Evolutionary conservation across 2,797 vertebrate genomes (phyloP), one percentile per base, ranked within the genome.

Genomic region (Typhlichthys eigenmanni): DNA sequence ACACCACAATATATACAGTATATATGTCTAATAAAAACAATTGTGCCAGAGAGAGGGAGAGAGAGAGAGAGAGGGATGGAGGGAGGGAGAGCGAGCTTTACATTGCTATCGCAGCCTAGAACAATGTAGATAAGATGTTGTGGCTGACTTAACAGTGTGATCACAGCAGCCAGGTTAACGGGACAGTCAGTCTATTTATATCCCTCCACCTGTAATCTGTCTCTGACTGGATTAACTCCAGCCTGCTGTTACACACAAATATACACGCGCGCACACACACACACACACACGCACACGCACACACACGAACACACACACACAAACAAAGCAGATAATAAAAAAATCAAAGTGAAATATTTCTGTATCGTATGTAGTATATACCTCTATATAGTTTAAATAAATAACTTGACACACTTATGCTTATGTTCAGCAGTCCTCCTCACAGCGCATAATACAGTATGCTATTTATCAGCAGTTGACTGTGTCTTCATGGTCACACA

Each of bases 151-250:
- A 70, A 77, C 69, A 62, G 75, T 74, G 80, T 77, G 74, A 78
- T 85, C 76, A 77, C 69, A 48, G 72, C 58, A 64, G 70, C 56
- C 80, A 84, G 80, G 83, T 87, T 87, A 89, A 88, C 88, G 82
- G 88, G 85, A 87, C 85, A 85, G 76, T 70, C 74, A 3, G 62
- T 85, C 79, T 90, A 90, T 91, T 88, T 86, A 81, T 87, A 87
- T 71, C 82, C 62, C 66, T 68, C 72, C 73, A 88, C 86, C 86
- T 90, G 86, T 91, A 91, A 91, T 90, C 88, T 88, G 86, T 84
- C 82, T 76, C 79, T 85, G 81, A 83, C 71, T 34, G 85, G 86
- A 91, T 90, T 87, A 87, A 60, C 69, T 76, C 69, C 76, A 75
- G 64, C 53, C 69, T 68, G 61, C 78, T 72, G 59, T 62, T 56